Percentiles rank a stretch among this genome's conserved stretches.
These are phyloP conservation scores for Pogonus chalceus DNA, from an alignment of 1,140 invertebrate genomes.

Conservation along the genomic window DNA sequence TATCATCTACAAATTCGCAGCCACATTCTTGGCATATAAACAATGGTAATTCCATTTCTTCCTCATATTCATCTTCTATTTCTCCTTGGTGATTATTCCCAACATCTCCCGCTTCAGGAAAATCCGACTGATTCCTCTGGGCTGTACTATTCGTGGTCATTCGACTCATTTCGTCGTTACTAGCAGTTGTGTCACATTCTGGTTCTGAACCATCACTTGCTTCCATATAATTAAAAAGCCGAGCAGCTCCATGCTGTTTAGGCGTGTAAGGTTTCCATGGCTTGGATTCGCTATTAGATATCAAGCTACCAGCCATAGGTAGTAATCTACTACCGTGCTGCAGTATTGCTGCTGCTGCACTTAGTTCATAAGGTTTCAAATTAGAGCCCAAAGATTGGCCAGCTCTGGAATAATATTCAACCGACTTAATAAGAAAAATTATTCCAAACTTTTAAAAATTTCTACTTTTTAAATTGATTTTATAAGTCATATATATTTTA, in stretches of 20 bases:
- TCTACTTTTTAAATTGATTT: too few relatives aligned
- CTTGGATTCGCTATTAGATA: slow-evolving; percentile 20
- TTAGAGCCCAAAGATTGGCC: not conserved
- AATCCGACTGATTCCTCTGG: slow-evolving; percentile 54
- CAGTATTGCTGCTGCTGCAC: slow-evolving; percentile 21
- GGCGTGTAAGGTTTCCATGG: slow-evolving; percentile 31
- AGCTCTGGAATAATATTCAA: too few relatives aligned
- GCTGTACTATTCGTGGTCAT: slow-evolving; percentile 63
- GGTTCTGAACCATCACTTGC: slow-evolving; percentile 46
- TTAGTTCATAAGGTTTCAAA: slow-evolving; percentile 23
- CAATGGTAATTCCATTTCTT: slow-evolving; percentile 29
- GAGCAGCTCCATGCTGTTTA: slow-evolving; percentile 43
- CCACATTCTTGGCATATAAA: slow-evolving; percentile 42
- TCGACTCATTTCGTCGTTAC: slow-evolving; percentile 64
- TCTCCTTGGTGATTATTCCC: slow-evolving; percentile 26
- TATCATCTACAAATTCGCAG: slow-evolving; percentile 41
- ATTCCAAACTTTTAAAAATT: too few relatives aligned
- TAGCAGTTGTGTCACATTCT: slow-evolving; percentile 34
- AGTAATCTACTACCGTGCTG: slow-evolving; percentile 28
- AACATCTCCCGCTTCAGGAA: slow-evolving; percentile 40
- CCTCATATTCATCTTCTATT: slow-evolving; percentile 39
- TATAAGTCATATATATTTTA: too few relatives aligned
- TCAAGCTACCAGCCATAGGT: slow-evolving; percentile 14
- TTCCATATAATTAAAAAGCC: slow-evolving; percentile 48
- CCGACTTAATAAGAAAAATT: too few relatives aligned